Percentiles rank a stretch among this genome's conserved stretches.
Evolutionary conservation across 1,140 invertebrate genomes (phyloP).

Genomic region (Ips typographus): DNA sequence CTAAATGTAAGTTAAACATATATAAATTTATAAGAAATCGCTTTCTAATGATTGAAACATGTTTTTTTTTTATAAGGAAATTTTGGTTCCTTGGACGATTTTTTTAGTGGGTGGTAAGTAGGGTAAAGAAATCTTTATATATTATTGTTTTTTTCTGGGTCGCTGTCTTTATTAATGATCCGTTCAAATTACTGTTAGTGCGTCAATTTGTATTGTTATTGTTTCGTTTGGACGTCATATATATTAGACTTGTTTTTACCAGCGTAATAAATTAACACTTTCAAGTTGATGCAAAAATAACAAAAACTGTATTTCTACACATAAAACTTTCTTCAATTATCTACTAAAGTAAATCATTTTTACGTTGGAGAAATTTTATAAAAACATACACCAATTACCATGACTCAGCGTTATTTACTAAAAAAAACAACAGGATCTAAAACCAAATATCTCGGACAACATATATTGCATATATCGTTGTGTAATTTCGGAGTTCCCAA

Average conservation of each 20-base stretch:
- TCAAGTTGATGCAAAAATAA: no score
- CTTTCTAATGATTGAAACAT: neutral
- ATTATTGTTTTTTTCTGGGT: neutral
- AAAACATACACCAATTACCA: neutral
- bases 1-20: neutral
- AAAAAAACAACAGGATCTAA: neutral
- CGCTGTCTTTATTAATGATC: neutral
- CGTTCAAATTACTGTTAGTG: no score
- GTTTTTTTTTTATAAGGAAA: neutral
- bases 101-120: constrained; percentile 3
- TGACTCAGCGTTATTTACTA: neutral
- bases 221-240: no score
- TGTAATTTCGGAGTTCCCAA: constrained; percentile 29
- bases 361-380: neutral
- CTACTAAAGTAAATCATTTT: neutral
- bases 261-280: no score
- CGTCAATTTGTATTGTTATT: no score
- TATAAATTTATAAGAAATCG: neutral
- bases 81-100: neutral
- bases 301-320: no score
- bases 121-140: constrained; percentile 2
- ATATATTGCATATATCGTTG: constrained; percentile 1
- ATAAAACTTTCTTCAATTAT: no score
- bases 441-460: neutral
- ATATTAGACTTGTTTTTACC: no score